Evolutionary conservation across 2,113 vertebrate genomes (phyloP), one percentile per base, ranked within the genome.

Genomic region (Lates calcarifer): DNA sequence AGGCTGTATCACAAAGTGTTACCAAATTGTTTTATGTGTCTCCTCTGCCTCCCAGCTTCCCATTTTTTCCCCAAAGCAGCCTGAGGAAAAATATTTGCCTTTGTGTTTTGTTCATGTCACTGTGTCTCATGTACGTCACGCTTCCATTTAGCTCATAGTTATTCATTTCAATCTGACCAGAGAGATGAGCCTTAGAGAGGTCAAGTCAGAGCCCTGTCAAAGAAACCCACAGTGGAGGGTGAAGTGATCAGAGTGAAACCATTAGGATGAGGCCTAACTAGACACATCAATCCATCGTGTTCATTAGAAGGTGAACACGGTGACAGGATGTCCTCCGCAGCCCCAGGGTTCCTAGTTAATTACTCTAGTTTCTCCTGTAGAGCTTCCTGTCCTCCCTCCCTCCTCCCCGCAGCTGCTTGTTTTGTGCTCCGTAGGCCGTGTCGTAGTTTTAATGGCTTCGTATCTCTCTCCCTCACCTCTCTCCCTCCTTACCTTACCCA

Each of bases 361-460:
- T 88, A 87, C 83, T 82, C 74, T 65, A 39, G 64, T 81, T 68
- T 69, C 55, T 84, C 83, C 74, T 70, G 43, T 81, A 68, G 72
- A 73, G 66, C 53, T 69, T 78, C 74, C 78, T 75, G 47, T 71
- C 75, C 61, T 43, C 74, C 68, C 24, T 45, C 22, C 74, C 47
- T 64, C 77, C 77, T 63, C 84, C 84, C 81, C 51, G 53, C 70
- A 62, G 81, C 78, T 85, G 85, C 81, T 80, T 82, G 74, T 90
- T 68, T 83, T 82, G 68, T 88, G 76, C 47, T 70, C 58, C 20
- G 8, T 77, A 58, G 82, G 77, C 81, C 86, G 28, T 70, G 83
- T 60, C 49, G 80, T 82, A 33, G 71, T 89, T 86, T 88, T 94
- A 94, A 94, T 90, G 85, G 81, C 85, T 91, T 87, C 66, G 22